Evolutionary conservation across 2,888 invertebrate species (phyloP), one percentile per base, ranked within the genome.

Genomic region (Hydropsyche betteni): DNA sequence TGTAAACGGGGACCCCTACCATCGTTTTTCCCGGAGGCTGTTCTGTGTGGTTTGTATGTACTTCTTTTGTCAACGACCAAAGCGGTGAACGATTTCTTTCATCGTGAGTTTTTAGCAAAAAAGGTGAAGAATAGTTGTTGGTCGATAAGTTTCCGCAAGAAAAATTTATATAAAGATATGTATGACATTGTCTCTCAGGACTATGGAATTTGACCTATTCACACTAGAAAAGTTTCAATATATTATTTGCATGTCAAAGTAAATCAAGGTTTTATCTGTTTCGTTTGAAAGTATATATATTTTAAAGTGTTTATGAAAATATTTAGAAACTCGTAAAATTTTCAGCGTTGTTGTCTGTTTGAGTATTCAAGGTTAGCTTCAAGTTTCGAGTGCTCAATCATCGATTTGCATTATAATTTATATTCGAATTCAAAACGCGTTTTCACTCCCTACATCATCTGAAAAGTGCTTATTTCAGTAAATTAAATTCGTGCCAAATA

Each of bases 101-200:
- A n/a, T 36, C 64, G 34, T 64, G 8, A 34, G 64, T 34, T 64
- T 64, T 16, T 1, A 10, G 34, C 33, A 34, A 36, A 64, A n/a
- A 34, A 12, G 34, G 64, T 64, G 64, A 64, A 36, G 34, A 64
- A 64, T 64, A 64, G 64, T 64, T 64, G 64, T 64, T 64, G 33
- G 64, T 34, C 33, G 33, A 64, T 24, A 24, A 58, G 58, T 58
- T 58, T 64, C 64, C 64, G n/a, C 36, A 1, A 10, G 6, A 55
- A 55, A 55, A 12, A 55, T 55, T 12, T 55, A 55, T 55, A 55
- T 55, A 55, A 55, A 8, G 6, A 55, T n/a, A 44, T 44, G 10
- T 44, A 10, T 10, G 44, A 44, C 44, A 2, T 24, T 24, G 24
- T 24, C 24, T 24, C 24, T 24, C 24, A 24, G 24, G 24, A 24